Conservation (phyloP, 1,140 invertebrate genomes). For the Conus ventricosus region DNA sequence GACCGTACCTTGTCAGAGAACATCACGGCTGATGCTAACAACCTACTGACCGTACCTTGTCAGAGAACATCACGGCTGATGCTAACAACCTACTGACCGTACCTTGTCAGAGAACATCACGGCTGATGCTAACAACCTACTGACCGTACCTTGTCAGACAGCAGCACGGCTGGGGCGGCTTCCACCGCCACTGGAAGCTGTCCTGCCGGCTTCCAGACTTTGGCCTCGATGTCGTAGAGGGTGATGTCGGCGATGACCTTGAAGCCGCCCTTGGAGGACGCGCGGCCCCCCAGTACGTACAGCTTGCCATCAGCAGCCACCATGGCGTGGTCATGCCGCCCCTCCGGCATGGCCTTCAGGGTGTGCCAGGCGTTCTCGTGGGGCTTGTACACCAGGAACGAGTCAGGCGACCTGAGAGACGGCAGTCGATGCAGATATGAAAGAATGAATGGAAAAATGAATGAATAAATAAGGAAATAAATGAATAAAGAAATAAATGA, state of each 20-base stretch:
- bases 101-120: too few relatives aligned
- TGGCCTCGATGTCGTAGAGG: constrained; percentile 42
- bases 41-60: too few relatives aligned
- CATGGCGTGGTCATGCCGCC: constrained; percentile 51
- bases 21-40: too few relatives aligned
- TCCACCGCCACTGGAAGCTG: constrained; percentile 48
- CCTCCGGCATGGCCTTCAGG: constrained; percentile 33
- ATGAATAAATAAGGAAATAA: too few relatives aligned
- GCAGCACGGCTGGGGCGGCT: constrained; percentile 41
- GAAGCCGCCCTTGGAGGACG: constrained; percentile 24
- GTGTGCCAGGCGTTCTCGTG: constrained; percentile 46
- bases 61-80: too few relatives aligned
- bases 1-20: too few relatives aligned
- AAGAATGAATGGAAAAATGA: too few relatives aligned
- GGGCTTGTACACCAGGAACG: constrained; percentile 45
- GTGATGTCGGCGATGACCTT: constrained; percentile 14
- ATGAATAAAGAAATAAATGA: too few relatives aligned
- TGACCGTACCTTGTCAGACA: constrained; percentile 36
- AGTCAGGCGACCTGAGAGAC: constrained; percentile 26
- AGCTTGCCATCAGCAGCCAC: constrained; percentile 40
- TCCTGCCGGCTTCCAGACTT: constrained; percentile 43
- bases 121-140: too few relatives aligned
- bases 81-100: too few relatives aligned
- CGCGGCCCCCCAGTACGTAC: constrained; percentile 52
- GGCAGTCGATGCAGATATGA: too few relatives aligned